phyloP scores from a whole-genome alignment of 2,113 vertebrate genomes.

The Leptobrachium ailaonicum region DNA sequence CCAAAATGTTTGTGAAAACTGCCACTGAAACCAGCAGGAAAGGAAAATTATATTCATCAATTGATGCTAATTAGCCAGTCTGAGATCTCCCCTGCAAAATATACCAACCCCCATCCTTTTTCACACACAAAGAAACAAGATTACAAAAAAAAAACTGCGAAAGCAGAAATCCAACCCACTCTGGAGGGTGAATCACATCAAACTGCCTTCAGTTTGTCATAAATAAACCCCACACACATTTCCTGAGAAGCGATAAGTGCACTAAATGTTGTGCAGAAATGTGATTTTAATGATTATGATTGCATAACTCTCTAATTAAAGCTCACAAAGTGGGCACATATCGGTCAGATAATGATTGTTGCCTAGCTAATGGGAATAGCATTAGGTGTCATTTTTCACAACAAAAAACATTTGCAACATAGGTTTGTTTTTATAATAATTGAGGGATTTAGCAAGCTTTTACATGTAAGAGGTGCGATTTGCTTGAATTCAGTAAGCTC shows the following conservation, averaged over 20 bases:
- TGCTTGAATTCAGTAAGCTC: neutral
- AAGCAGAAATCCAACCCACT: constrained; percentile 40
- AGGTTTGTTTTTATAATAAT: constrained; percentile 11
- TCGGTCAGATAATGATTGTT: constrained; percentile 43
- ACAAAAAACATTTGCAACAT: constrained; percentile 25
- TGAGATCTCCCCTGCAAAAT: constrained; percentile 45
- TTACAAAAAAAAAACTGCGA: constrained; percentile 40
- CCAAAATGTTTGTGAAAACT: constrained; percentile 39
- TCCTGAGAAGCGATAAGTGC: constrained; percentile 36
- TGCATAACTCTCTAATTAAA: constrained; percentile 45
- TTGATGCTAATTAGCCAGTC: constrained; percentile 48
- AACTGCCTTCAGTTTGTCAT: constrained; percentile 39
- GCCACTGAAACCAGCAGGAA: constrained; percentile 42
- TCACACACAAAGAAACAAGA: constrained; percentile 49
- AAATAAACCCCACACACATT: constrained; percentile 36
- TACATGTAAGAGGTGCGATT: neutral
- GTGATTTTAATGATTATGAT: constrained; percentile 43
- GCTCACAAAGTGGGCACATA: constrained; percentile 19
- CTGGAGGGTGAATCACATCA: constrained; percentile 48
- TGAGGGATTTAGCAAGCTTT: neutral
- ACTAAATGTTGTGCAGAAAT: constrained; percentile 35
- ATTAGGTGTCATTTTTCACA: constrained; percentile 36
- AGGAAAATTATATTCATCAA: constrained; percentile 51
- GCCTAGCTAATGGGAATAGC: constrained; percentile 25
- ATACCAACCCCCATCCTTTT: constrained; percentile 43